Evolutionary conservation across 2,888 invertebrate species (phyloP).

Genomic region (Cerceris rybyensis): DNA sequence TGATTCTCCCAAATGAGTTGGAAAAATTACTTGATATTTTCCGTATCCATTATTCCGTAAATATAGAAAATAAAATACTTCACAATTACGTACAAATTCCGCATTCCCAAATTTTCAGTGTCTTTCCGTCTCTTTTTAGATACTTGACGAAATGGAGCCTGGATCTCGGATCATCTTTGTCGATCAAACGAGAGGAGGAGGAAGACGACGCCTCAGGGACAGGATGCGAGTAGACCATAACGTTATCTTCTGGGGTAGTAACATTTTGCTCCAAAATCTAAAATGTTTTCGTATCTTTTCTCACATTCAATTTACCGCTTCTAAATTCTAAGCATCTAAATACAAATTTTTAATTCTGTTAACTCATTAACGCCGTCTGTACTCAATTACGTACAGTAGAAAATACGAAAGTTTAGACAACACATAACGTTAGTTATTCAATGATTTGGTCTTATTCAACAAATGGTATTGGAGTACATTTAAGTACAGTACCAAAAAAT

Average conservation of each 20-base stretch:
- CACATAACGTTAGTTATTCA: too few relatives aligned
- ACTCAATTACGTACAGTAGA: too few relatives aligned
- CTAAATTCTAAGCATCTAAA: too few relatives aligned
- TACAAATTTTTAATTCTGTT: too few relatives aligned
- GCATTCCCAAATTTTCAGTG: conserved; percentile 89
- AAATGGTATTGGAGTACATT: too few relatives aligned
- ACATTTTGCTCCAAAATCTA: conserved; percentile 69
- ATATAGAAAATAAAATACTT: neutral
- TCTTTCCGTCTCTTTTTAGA: conserved; percentile 86
- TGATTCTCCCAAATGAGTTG: too few relatives aligned
- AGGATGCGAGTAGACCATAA: conserved; percentile 62
- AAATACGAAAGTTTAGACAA: too few relatives aligned
- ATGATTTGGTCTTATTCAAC: too few relatives aligned
- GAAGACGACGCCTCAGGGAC: conserved; percentile 53
- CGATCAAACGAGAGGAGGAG: conserved; percentile 80
- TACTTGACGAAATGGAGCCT: conserved; percentile 87
- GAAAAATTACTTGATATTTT: neutral
- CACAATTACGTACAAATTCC: conserved; percentile 86
- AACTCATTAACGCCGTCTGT: too few relatives aligned
- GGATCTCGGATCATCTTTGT: conserved; percentile 85
- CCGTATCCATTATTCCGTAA: neutral
- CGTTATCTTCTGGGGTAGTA: conserved; percentile 61
- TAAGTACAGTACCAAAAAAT: too few relatives aligned
- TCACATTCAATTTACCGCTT: too few relatives aligned
- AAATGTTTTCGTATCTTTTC: neutral